Evolutionary conservation across 2,888 invertebrate species (phyloP).

Genomic region (Eupsilia transversa): DNA sequence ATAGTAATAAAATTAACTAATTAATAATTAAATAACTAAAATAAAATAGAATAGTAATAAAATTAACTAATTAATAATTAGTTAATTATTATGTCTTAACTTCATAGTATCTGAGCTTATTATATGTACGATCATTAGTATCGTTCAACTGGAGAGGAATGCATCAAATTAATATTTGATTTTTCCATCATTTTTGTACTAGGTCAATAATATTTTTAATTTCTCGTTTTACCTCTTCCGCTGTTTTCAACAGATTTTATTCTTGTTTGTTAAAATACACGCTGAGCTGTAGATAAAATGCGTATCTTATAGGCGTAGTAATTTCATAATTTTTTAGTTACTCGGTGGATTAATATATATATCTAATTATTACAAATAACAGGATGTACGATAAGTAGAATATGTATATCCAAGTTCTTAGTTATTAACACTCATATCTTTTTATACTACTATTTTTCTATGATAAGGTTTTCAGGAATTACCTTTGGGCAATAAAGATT

Average conservation of each 20-base stretch:
- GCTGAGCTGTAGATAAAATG: not conserved
- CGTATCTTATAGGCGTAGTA: slow-evolving; percentile 9
- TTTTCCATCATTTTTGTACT: too few species aligned
- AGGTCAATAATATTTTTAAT: too few species aligned
- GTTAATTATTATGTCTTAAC: too few species aligned
- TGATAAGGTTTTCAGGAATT: slow-evolving; percentile 31
- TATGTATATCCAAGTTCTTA: not conserved
- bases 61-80: too few species aligned
- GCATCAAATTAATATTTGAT: not conserved
- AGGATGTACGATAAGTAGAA: not conserved
- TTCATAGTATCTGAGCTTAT: not conserved
- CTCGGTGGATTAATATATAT: slow-evolving; percentile 13
- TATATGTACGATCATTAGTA: not conserved
- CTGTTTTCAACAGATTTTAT: not conserved
- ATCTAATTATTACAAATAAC: slow-evolving; percentile 9
- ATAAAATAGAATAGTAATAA: too few species aligned
- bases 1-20: too few species aligned
- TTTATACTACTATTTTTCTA: slow-evolving; percentile 45
- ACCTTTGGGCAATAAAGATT: slow-evolving; percentile 18
- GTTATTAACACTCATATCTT: slow-evolving; percentile 15
- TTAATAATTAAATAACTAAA: too few species aligned
- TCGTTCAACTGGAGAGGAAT: not conserved
- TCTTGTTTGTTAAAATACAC: slow-evolving; percentile 17
- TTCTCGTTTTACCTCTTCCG: too few species aligned
- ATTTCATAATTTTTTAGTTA: slow-evolving; percentile 12